These are phyloP conservation scores for Meliscaeva auricollis DNA, from an alignment of 2,888 invertebrate species.

Conservation along the genomic window DNA sequence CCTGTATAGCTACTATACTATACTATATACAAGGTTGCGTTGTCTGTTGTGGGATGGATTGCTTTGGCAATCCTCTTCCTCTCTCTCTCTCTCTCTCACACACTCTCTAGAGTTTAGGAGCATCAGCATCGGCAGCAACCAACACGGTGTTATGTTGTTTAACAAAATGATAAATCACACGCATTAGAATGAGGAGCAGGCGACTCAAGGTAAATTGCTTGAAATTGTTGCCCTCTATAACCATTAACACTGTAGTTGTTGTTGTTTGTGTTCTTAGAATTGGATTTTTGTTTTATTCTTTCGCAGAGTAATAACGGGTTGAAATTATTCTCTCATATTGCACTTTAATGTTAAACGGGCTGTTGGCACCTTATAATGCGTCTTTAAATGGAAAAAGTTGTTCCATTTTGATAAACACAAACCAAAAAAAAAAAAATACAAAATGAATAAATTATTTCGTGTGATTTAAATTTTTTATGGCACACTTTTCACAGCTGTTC, in stretches of 20 bases:
- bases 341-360: constrained; percentile 27
- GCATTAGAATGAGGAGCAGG: constrained; percentile 26
- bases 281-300: constrained; percentile 6
- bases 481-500: constrained; percentile 24
- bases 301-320: constrained; percentile 7
- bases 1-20: neutral
- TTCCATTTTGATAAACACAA: constrained; percentile 1
- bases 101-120: neutral
- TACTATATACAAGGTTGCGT: constrained; percentile 3
- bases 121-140: neutral
- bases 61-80: constrained; percentile 1
- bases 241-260: constrained; percentile 27
- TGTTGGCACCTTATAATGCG: constrained; percentile 42
- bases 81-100: neutral
- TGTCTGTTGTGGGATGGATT: constrained; percentile 58
- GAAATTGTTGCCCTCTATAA: constrained; percentile 53
- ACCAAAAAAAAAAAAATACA: neutral
- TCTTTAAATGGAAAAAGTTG: constrained; percentile 27
- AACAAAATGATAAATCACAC: constrained; percentile 62
- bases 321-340: neutral
- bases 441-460: constrained; percentile 33
- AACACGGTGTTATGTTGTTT: constrained; percentile 41
- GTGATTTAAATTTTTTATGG: constrained; percentile 14
- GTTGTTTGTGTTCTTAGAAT: constrained; percentile 2
- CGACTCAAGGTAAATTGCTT: constrained; percentile 38